Percentiles rank a stretch among this genome's conserved stretches.
Conservation (phyloP, 1,140 invertebrate species). For the Lepidurus apus region DNA sequence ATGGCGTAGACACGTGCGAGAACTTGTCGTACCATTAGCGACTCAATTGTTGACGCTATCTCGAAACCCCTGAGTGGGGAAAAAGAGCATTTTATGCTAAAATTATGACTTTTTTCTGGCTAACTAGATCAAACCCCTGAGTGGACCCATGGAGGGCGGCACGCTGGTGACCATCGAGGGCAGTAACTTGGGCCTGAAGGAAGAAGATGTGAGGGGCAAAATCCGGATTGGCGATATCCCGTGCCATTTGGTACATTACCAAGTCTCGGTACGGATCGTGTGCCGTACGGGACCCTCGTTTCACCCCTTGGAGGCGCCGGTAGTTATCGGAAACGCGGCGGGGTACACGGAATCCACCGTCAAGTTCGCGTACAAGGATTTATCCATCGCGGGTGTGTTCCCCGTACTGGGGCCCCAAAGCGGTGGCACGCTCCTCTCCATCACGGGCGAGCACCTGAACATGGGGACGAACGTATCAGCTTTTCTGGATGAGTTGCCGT, state of each 20-base stretch:
- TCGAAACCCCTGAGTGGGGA: neutral
- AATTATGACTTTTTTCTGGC: constrained; percentile 17
- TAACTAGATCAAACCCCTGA: constrained; percentile 77
- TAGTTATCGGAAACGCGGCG: constrained; percentile 82
- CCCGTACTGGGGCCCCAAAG: constrained; percentile 84
- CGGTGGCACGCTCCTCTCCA: constrained; percentile 85
- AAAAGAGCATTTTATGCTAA: neutral
- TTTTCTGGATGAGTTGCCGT: constrained; percentile 80
- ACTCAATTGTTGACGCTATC: neutral
- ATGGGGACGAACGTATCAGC: constrained; percentile 85
- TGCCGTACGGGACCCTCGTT: constrained; percentile 71
- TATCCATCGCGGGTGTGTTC: constrained; percentile 69
- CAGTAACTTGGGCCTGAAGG: constrained; percentile 84
- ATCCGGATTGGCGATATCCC: constrained; percentile 84
- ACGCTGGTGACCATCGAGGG: constrained; percentile 93
- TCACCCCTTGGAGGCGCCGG: constrained; percentile 66
- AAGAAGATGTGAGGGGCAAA: constrained; percentile 83
- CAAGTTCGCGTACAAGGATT: constrained; percentile 83
- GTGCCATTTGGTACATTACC: constrained; percentile 80
- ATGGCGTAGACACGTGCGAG: neutral
- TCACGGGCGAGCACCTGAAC: constrained; percentile 85
- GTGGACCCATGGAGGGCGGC: constrained; percentile 91
- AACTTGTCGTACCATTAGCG: neutral
- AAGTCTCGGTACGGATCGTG: constrained; percentile 84
- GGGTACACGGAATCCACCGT: constrained; percentile 82